phyloP scores from a whole-genome alignment of 2,113 vertebrate species.

The Cottus gobio region DNA sequence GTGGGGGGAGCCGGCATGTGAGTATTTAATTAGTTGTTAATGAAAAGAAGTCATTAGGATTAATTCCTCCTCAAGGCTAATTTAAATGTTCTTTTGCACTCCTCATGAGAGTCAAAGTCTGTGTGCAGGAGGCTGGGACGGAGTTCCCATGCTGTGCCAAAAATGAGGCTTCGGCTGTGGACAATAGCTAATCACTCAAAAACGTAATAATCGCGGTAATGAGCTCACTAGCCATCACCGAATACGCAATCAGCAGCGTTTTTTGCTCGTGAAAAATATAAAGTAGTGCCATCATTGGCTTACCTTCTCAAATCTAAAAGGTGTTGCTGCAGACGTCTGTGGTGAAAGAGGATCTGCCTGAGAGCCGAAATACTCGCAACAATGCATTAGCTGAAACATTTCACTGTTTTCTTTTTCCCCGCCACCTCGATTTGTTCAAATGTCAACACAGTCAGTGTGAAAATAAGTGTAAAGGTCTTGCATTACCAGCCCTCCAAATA shows the following conservation, averaged over 20 bases:
- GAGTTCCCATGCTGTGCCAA: constrained; percentile 30
- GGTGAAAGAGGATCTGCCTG: constrained; percentile 35
- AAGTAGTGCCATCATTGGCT: not conserved
- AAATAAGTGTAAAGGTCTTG: constrained; percentile 50
- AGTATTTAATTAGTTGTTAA: constrained; percentile 73
- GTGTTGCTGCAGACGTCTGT: not conserved
- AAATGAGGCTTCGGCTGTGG: constrained; percentile 47
- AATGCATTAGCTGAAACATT: constrained; percentile 49
- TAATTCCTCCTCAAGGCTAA: constrained; percentile 60
- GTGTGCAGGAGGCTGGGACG: constrained; percentile 24
- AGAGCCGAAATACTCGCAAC: constrained; percentile 36
- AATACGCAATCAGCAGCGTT: constrained; percentile 39
- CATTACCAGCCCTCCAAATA: constrained; percentile 51
- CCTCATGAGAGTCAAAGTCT: constrained; percentile 28
- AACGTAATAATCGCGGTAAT: constrained; percentile 16
- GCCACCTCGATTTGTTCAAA: constrained; percentile 35
- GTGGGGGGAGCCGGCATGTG: constrained; percentile 34
- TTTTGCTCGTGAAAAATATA: constrained; percentile 33
- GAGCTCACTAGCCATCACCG: constrained; percentile 27
- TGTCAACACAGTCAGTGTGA: constrained; percentile 50
- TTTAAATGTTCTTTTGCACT: constrained; percentile 56
- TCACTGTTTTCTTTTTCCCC: constrained; percentile 30
- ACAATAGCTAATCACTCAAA: constrained; percentile 60
- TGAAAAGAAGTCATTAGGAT: constrained; percentile 71
- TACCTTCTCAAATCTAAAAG: constrained; percentile 21